Evolutionary conservation across 2,888 invertebrate genomes (phyloP), one percentile per base, ranked within the genome.

Genomic region (Drosophila acutilabella): DNA sequence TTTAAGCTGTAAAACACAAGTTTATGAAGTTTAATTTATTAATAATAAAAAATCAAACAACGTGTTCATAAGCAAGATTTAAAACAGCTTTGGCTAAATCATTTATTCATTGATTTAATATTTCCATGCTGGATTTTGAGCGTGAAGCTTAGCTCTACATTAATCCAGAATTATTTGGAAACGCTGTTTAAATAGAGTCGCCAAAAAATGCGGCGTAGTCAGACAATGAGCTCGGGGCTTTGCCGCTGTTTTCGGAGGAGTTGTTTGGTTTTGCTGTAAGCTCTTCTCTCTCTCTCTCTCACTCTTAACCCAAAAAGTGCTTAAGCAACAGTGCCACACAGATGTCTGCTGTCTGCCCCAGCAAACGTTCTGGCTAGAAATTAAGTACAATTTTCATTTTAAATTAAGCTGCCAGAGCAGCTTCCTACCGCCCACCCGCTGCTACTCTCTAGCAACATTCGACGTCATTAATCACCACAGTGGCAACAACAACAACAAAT

Each of bases 311-410:
- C 47, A 64, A 36, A 44, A 18, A 41, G 36, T 36, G 26, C 64
- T 44, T 48, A 18, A 61, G 72, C 78, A 64, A 64, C 53, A 61
- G 41, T n/a, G 41, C 42, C 44, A 44, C 54, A 60, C 78, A 78
- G 75, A 61, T 75, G 75, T 73, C 58, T 78, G 41, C 8, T 20
- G 20, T 36, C 36, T 13, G 38, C 59, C 45, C 20, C 59, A n/a
- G 47, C 41, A 58, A 73, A 69, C 74, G 64, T 23, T 1, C 40
- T 54, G 68, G 8, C 80, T 78, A 86, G 78, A 88, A 84, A 84
- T 84, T 88, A 84, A 84, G 83, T 84, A 84, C 83, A 84, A 88
- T 84, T 84, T 84, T 84, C 87, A 88, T 84, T 84, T 84, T 84
- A 84, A 84, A 84, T 84, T 88, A 84, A 84, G 83, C 83, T 83